Conservation (phyloP, 2,113 vertebrate species). For the Trichechus manatus region DNA sequence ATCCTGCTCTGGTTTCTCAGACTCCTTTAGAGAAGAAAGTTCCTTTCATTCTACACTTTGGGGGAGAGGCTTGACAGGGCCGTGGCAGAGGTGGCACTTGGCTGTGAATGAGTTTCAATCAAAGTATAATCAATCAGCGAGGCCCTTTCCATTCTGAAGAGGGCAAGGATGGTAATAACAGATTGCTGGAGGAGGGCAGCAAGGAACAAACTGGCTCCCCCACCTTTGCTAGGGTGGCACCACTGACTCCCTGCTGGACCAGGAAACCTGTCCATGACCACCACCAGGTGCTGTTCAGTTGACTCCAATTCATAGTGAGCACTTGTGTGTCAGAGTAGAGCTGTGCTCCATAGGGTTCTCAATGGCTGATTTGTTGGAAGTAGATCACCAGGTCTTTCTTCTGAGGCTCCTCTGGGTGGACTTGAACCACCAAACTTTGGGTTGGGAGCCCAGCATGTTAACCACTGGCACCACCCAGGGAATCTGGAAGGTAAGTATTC, state of each 20-base stretch:
- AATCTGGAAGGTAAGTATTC: neutral
- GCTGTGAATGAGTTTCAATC: neutral
- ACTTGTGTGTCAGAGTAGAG: too few species aligned
- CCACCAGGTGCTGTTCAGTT: too few species aligned
- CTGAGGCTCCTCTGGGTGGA: too few species aligned
- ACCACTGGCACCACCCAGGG: neutral
- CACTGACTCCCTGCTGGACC: neutral
- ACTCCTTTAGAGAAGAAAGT: neutral
- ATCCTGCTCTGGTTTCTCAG: too few species aligned
- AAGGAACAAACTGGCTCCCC: fast-evolving
- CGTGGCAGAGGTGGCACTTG: neutral
- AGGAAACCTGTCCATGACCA: too few species aligned
- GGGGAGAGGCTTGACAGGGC: neutral
- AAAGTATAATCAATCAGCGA: fast-evolving
- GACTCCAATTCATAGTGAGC: too few species aligned
- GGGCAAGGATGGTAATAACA: neutral
- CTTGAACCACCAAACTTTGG: too few species aligned
- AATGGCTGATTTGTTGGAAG: too few species aligned
- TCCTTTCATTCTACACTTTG: neutral
- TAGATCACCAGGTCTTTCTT: too few species aligned
- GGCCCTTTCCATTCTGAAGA: fast-evolving
- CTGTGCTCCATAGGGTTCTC: too few species aligned
- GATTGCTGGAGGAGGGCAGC: neutral
- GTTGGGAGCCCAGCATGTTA: too few species aligned
- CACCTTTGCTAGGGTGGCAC: neutral